Percentiles rank a stretch among this genome's conserved stretches.
phyloP scores from a whole-genome alignment of 2,113 vertebrate species.

The Notarius lentiginosus region DNA sequence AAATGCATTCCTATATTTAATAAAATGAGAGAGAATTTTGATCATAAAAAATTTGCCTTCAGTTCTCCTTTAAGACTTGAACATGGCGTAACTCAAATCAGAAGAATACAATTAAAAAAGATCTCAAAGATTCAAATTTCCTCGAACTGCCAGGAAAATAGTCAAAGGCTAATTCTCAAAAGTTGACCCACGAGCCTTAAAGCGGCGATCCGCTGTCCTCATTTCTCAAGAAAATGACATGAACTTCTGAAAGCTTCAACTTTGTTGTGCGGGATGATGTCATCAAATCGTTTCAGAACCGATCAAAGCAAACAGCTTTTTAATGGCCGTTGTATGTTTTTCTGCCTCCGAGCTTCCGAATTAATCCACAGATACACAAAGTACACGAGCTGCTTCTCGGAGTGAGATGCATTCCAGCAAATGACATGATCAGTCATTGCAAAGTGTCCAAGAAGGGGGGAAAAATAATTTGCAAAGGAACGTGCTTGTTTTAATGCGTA shows the following conservation, averaged over 20 bases:
- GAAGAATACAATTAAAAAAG: not conserved
- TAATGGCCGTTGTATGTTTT: constrained; percentile 13
- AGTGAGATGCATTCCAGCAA: constrained; percentile 15
- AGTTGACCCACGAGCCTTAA: not conserved
- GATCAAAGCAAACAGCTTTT: constrained; percentile 18
- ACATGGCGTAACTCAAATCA: not conserved
- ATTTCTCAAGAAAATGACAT: not conserved
- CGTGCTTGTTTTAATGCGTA: not conserved
- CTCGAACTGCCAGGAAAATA: not conserved
- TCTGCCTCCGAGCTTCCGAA: constrained; percentile 22
- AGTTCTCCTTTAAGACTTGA: not conserved
- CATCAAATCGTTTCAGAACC: not conserved
- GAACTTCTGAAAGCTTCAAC: not conserved
- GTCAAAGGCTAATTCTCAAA: not conserved
- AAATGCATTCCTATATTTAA: too few relatives aligned
- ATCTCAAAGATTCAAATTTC: not conserved
- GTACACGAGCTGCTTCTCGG: constrained; percentile 12
- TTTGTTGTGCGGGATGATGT: not conserved
- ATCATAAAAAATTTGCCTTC: too few relatives aligned
- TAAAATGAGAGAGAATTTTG: too few relatives aligned
- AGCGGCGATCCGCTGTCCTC: not conserved
- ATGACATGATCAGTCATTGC: constrained; percentile 27
- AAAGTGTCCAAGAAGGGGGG: not conserved
- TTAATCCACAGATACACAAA: constrained; percentile 1
- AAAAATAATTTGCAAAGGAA: not conserved